Evolutionary conservation across 2,888 invertebrate species (phyloP).

Genomic region (Metalampra italica): DNA sequence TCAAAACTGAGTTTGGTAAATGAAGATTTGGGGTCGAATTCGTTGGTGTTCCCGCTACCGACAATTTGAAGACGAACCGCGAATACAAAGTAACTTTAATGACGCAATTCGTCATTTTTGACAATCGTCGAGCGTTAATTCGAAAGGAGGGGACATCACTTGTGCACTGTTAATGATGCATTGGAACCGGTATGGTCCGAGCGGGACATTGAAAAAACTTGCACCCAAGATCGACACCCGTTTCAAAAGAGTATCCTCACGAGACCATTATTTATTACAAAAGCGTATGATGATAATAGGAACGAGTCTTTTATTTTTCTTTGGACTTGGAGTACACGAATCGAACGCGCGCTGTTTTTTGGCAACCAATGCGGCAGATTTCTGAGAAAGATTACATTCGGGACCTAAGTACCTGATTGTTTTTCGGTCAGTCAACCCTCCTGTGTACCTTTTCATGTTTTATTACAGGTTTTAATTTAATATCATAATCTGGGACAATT

Average conservation of each 20-base stretch:
- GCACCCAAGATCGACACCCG: constrained; percentile 35
- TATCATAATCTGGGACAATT: constrained; percentile 44
- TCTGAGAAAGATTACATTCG: constrained; percentile 70
- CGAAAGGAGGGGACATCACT: constrained; percentile 31
- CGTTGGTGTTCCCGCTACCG: constrained; percentile 15
- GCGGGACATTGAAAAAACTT: constrained; percentile 48
- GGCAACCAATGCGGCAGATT: constrained; percentile 62
- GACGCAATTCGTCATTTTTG: constrained; percentile 46
- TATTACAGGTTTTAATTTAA: constrained; percentile 48
- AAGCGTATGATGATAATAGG: constrained; percentile 58
- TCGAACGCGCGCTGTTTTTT: constrained; percentile 51
- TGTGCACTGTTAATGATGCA: constrained; percentile 53
- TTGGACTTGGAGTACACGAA: constrained; percentile 38
- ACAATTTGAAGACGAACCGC: constrained; percentile 17
- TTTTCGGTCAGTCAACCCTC: constrained; percentile 64
- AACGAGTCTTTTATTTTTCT: constrained; percentile 51
- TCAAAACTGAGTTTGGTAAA: too few relatives aligned
- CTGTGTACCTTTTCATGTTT: constrained; percentile 46
- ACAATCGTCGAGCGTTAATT: constrained; percentile 45
- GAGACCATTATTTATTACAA: constrained; percentile 60
- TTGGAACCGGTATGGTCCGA: constrained; percentile 48
- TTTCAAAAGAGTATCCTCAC: constrained; percentile 53
- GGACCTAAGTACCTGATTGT: constrained; percentile 71
- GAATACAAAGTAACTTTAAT: constrained; percentile 27
- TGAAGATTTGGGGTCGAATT: neutral